Evolutionary conservation across 2,113 vertebrate species (phyloP), one percentile per base, ranked within the genome.

Genomic region (Calyptomena viridis): DNA sequence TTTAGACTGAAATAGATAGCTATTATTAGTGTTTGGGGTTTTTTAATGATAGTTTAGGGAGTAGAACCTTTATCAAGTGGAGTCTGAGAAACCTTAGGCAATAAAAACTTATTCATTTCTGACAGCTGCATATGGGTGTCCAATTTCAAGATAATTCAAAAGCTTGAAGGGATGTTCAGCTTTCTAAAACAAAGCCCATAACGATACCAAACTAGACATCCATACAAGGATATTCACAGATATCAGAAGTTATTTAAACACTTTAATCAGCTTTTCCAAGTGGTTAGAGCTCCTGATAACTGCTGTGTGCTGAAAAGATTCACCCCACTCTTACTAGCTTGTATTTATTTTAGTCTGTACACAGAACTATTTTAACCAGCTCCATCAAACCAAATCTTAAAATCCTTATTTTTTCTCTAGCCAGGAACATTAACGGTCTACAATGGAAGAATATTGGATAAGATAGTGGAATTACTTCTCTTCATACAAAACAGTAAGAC

Each of bases 201-300:
- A 49, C 62, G 47, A 83, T 12, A 71, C 7, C 27, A 83, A 89
- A 77, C 76, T 58, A 87, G 62, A 39, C 59, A 83, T 9, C 63
- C 50, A 52, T 52, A 84, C 37, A 83, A 4, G 15, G 75, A 35
- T 42, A 60, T 52, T 62, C 78, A 66, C 14, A 87, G 81, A 76
- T 89, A 91, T 55, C 58, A 73, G 30, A 69, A 95, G 77, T 87
- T 96, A 89, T 89, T 89, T 93, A 89, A 94, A 94, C 37, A 90
- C 35, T 28, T 85, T 95, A 87, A 87, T 94, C 93, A 86, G 92
- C 75, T 95, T 92, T 93, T 94, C 75, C 75, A 94, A 91, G 81
- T 93, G 89, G 67, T 88, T 90, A 59, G 78, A 92, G 75, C 74
- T 24, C 91, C 50, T 64, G 78, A 80, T 84, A 93, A 86, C 35